These are phyloP conservation scores for Uropsilus gracilis DNA, from an alignment of 2,113 vertebrate genomes.

Conservation along the genomic window DNA sequence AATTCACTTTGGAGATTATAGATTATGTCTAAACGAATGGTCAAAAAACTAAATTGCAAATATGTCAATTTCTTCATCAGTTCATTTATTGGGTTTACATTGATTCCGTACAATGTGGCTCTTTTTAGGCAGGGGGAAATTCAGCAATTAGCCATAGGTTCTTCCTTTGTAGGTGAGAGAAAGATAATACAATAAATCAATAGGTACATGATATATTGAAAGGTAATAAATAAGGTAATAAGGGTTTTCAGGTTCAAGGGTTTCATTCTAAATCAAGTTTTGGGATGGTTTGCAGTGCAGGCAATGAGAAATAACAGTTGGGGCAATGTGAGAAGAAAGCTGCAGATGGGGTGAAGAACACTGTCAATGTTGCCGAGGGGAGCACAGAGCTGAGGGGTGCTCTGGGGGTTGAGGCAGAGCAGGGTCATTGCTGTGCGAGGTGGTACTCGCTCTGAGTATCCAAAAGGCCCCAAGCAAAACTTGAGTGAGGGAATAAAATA, in stretches of 20 bases:
- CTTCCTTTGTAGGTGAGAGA: not conserved
- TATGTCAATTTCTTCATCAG: not conserved
- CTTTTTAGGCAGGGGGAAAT: not conserved
- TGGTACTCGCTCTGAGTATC: not conserved
- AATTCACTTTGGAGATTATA: not conserved
- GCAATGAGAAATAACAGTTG: not conserved
- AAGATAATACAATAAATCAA: not conserved
- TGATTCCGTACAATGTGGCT: not conserved
- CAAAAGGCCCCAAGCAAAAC: not conserved
- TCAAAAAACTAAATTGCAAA: not conserved
- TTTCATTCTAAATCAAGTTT: not conserved
- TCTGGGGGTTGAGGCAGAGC: not conserved
- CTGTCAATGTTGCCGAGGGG: not conserved
- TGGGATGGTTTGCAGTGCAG: not conserved
- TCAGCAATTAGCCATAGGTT: not conserved
- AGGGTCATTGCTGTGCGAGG: too few species aligned
- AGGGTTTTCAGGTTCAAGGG: accelerated
- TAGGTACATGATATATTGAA: not conserved
- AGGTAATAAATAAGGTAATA: not conserved
- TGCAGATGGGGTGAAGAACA: not conserved
- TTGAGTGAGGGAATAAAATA: not conserved
- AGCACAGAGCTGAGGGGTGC: too few species aligned
- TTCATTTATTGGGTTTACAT: not conserved
- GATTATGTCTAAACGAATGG: not conserved
- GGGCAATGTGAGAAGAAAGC: not conserved